Percentiles rank a stretch among this genome's conserved stretches.
Evolutionary conservation across 2,797 vertebrate genomes (phyloP).

Genomic region (Coregonus sp.): DNA sequence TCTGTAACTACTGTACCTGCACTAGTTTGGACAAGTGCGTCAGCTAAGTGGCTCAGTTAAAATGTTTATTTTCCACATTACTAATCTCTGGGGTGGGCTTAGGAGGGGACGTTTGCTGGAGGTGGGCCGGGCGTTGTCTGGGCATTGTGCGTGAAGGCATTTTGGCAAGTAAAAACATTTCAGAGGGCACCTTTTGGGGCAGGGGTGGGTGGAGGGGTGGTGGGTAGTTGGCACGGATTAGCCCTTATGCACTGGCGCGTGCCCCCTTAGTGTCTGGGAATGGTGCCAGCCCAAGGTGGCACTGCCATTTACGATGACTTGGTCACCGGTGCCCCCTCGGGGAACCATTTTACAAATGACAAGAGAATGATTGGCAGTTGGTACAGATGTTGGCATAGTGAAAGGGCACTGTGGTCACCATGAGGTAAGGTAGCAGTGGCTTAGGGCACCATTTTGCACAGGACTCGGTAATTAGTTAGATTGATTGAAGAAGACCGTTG

Average conservation of each 20-base stretch:
- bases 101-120: slow-evolving; percentile 47
- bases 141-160: slow-evolving; percentile 53
- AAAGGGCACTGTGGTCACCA: too few species aligned
- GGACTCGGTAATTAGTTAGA: background rate
- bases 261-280: slow-evolving; percentile 14
- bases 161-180: slow-evolving; percentile 60
- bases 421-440: too few species aligned
- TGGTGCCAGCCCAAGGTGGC: too few species aligned
- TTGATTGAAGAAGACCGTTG: background rate
- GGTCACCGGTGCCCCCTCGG: too few species aligned
- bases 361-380: too few species aligned
- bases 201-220: slow-evolving; percentile 36
- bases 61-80: slow-evolving; percentile 64
- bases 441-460: background rate
- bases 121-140: slow-evolving; percentile 43
- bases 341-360: too few species aligned
- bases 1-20: slow-evolving; percentile 38
- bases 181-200: slow-evolving; percentile 46
- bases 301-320: too few species aligned
- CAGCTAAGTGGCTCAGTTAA: slow-evolving; percentile 67
- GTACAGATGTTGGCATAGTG: too few species aligned
- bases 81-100: slow-evolving; percentile 56
- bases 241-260: slow-evolving; percentile 24
- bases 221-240: slow-evolving; percentile 42
- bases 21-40: slow-evolving; percentile 60